A percentile compares a stretch with the other conserved stretches of the same genome.
phyloP scores from a whole-genome alignment of 1,140 invertebrate genomes.

The Caenorhabditis remanei region DNA sequence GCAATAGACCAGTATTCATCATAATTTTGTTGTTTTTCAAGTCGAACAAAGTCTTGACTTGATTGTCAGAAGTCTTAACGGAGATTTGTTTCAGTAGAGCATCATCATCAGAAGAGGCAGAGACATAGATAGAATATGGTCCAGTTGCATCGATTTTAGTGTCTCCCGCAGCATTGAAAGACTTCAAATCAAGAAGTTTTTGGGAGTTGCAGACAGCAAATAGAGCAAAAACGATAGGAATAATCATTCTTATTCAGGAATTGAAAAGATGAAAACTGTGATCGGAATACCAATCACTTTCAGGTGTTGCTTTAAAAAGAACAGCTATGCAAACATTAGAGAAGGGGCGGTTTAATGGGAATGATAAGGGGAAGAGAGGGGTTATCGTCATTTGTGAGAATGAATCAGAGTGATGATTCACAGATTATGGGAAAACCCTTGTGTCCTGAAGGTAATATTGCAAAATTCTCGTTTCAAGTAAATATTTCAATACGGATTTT shows the following conservation, averaged over 20 bases:
- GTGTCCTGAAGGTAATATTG: background rate
- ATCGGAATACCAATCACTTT: conserved; percentile 8
- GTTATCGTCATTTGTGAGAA: background rate
- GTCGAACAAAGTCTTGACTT: background rate
- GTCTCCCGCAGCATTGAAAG: background rate
- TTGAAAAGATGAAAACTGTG: background rate
- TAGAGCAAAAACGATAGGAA: background rate
- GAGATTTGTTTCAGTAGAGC: conserved; percentile 16
- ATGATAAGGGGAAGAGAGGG: background rate
- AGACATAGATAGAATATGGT: conserved; percentile 16
- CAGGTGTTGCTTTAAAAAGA: background rate
- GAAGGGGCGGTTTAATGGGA: background rate
- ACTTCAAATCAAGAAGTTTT: conserved; percentile 2
- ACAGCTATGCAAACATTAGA: conserved; percentile 8
- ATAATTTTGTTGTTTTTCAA: background rate
- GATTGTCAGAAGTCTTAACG: background rate
- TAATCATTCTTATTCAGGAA: background rate
- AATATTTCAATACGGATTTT: too few relatives aligned
- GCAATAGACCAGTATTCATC: conserved; percentile 6
- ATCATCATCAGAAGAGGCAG: conserved; percentile 20
- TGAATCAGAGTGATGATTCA: conserved; percentile 44
- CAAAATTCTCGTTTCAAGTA: background rate
- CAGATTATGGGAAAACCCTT: background rate
- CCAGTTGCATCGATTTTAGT: background rate
- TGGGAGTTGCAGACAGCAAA: conserved; percentile 41